Conservation (phyloP, 1,140 invertebrate species). For the Ladona fulva region DNA sequence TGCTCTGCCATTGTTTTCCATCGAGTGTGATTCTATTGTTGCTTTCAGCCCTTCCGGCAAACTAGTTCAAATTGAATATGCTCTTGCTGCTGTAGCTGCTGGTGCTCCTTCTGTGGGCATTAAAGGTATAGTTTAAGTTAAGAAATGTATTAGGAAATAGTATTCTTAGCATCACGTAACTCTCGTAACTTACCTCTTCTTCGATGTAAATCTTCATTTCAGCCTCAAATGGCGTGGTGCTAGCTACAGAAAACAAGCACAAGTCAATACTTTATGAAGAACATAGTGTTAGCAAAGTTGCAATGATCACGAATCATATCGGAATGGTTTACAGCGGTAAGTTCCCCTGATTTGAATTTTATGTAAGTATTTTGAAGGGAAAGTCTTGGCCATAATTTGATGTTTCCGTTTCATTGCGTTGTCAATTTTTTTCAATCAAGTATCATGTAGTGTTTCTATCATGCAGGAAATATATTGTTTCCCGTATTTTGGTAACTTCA, state of each 20-base stretch:
- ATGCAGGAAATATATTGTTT: no score
- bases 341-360: constrained; percentile 22
- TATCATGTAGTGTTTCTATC: no score
- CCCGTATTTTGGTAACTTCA: no score
- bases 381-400: no score
- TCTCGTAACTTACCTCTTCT: constrained; percentile 14
- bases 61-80: constrained; percentile 99
- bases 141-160: background rate
- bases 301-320: constrained; percentile 90
- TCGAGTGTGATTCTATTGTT: constrained; percentile 20
- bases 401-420: no score
- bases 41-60: constrained; percentile 92
- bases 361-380: no score
- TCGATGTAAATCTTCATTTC: constrained; percentile 21
- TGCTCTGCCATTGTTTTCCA: constrained; percentile 19
- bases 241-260: constrained; percentile 98
- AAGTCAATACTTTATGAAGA: constrained; percentile 95
- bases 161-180: constrained; percentile 14
- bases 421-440: no score
- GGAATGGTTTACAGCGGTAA: constrained; percentile 93
- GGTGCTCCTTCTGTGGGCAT: constrained; percentile 99
- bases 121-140: constrained; percentile 58
- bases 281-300: constrained; percentile 92
- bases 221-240: constrained; percentile 89
- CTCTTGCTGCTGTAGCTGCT: constrained; percentile 93